These are phyloP conservation scores for Neosilurus hyrtlii DNA, from an alignment of 2,797 vertebrate genomes.

Conservation along the genomic window DNA sequence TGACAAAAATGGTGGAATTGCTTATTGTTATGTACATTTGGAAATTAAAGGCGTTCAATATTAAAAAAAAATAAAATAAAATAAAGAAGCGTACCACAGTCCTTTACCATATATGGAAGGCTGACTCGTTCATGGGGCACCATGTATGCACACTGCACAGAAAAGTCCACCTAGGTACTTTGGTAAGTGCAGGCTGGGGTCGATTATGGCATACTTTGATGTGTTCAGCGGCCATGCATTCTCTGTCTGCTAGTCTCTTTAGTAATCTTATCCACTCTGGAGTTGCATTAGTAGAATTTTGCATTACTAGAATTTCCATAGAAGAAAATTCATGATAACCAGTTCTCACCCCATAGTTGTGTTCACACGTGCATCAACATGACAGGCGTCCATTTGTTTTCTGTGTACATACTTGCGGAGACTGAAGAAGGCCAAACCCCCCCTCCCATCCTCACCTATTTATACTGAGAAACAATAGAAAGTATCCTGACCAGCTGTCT, in stretches of 20 bases:
- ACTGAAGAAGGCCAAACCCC: background rate
- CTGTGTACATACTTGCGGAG: background rate
- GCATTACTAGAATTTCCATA: background rate
- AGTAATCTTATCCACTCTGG: background rate
- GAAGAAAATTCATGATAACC: background rate
- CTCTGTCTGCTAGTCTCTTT: background rate
- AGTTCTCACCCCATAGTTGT: background rate
- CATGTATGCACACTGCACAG: no score
- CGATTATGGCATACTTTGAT: no score
- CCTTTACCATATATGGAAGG: no score
- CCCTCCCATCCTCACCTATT: background rate
- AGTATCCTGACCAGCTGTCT: background rate
- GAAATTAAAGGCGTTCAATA: background rate
- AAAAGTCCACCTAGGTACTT: no score
- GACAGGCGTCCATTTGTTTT: background rate
- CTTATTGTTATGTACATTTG: background rate
- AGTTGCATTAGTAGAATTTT: background rate
- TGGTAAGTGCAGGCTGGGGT: no score
- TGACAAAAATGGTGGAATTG: background rate
- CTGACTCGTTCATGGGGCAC: no score
- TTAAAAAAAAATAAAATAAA: no score
- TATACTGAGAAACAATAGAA: background rate
- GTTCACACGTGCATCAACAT: background rate
- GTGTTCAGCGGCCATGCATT: background rate
- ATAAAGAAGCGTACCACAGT: no score